phyloP scores from a whole-genome alignment of 1,140 invertebrate species.

The Atta colombica region DNA sequence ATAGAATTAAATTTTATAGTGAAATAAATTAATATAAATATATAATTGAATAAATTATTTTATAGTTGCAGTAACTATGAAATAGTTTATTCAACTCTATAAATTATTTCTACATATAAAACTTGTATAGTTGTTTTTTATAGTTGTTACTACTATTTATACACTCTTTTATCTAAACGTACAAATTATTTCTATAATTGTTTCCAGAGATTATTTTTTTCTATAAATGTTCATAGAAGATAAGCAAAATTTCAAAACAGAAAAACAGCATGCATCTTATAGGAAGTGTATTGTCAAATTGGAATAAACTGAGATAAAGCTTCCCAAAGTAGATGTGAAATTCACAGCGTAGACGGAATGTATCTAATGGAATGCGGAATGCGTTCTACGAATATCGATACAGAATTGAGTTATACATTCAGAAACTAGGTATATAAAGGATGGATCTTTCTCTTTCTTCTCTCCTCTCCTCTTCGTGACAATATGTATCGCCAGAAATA shows the following conservation, averaged over 20 bases:
- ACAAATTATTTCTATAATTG: background rate
- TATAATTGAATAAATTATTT: too few relatives aligned
- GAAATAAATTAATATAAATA: too few relatives aligned
- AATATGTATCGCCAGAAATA: slow-evolving; percentile 45
- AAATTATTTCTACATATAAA: background rate
- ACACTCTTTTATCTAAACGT: too few relatives aligned
- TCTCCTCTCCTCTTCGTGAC: too few relatives aligned
- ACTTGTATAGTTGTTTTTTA: too few relatives aligned
- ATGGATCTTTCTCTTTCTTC: background rate
- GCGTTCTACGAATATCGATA: slow-evolving; percentile 29
- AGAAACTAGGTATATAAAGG: background rate
- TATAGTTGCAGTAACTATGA: too few relatives aligned
- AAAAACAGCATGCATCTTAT: background rate
- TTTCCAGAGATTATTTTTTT: background rate
- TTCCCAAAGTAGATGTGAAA: background rate
- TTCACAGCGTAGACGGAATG: background rate
- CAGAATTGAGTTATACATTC: slow-evolving; percentile 36
- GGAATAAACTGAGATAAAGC: slow-evolving; percentile 16
- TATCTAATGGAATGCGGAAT: background rate
- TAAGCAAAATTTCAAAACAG: slow-evolving; percentile 9
- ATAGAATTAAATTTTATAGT: too few relatives aligned
- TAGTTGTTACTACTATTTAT: too few relatives aligned
- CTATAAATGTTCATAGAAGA: background rate
- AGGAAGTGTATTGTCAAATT: background rate
- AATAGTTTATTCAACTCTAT: too few relatives aligned